Evolutionary conservation across 2,888 invertebrate genomes (phyloP), one percentile per base, ranked within the genome.

Genomic region (Amaurobius ferox): DNA sequence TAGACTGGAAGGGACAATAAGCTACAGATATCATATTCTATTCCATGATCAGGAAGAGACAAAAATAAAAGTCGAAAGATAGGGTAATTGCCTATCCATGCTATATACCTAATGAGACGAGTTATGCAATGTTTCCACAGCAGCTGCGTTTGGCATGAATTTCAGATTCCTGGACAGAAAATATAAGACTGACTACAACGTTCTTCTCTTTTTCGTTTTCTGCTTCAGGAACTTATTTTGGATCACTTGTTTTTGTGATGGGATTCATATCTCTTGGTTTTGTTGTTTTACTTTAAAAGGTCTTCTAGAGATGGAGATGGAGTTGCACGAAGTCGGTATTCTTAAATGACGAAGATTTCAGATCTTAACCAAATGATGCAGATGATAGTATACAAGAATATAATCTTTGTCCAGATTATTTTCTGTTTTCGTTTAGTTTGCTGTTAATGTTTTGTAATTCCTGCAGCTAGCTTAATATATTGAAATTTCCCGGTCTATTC

Each of bases 31-130:
- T n/a, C n/a, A n/a, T n/a, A n/a, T n/a, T n/a, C n/a, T n/a, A n/a
- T n/a, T n/a, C n/a, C n/a, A n/a, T 55, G 55, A 55, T 55, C 55
- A 19, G 23, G 23, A 55, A 23, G 5, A 23, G 55, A 23, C 19
- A 19, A 23, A 11, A 23, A 23, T 5, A 55, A 55, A 55, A 76
- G 64, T 77, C 66, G 77, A 72, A 77, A 71, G 74, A n/a, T 55
- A 23, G 64, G n/a, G 70, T 78, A 85, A 85, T 85, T 67, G 76
- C 7, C 19, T 71, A 66, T 72, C 77, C 83, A 72, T 85, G 72
- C 77, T 77, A 77, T 77, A 85, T 85, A 72, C 76, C 35, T 85
- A 77, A 85, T 85, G 44, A 78, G 77, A 70, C 66, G 67, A 61
- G 77, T 72, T 77, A 77, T 85, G 67, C 77, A 71, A 72, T 85